Conservation (phyloP, 2,888 invertebrate genomes). For the Leptothorax acervorum region DNA sequence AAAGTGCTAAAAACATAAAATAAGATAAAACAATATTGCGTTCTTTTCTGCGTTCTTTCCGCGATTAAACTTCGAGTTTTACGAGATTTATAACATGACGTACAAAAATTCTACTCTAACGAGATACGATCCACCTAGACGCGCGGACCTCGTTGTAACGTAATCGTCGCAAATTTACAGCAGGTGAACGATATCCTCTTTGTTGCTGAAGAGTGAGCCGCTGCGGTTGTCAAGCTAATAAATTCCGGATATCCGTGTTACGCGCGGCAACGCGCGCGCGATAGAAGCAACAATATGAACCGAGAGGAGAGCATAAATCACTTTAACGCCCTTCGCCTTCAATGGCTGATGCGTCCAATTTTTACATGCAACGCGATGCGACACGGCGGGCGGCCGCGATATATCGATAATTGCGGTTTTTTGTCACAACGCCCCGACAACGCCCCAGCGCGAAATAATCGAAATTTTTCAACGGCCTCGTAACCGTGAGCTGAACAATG, state of each 20-base stretch:
- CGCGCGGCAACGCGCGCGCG: conserved; percentile 1
- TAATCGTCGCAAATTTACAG: conserved; percentile 55
- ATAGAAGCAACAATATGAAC: conserved; percentile 57
- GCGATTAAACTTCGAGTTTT: conserved; percentile 7
- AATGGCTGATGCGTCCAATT: conserved; percentile 69
- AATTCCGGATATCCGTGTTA: conserved; percentile 44
- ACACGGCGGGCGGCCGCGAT: conserved; percentile 55
- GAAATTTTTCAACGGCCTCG: conserved; percentile 52
- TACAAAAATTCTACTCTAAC: conserved; percentile 33
- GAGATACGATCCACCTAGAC: conserved; percentile 35
- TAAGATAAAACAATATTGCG: neutral
- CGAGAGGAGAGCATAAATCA: conserved; percentile 69
- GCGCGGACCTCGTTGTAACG: conserved; percentile 47
- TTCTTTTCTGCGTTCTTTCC: neutral
- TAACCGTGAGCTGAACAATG: conserved; percentile 45
- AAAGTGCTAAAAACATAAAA: neutral
- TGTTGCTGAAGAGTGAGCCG: conserved; percentile 46
- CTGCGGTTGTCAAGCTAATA: conserved; percentile 57
- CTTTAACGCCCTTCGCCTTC: conserved; percentile 69
- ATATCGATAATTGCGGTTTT: conserved; percentile 64
- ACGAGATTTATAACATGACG: conserved; percentile 30
- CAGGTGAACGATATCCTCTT: conserved; percentile 51
- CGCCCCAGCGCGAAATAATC: conserved; percentile 48
- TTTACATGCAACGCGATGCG: conserved; percentile 67
- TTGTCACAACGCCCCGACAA: conserved; percentile 45